Base-by-base conservation (phyloP, 2,113 vertebrate genomes). In the Mirza zaza region DNA sequence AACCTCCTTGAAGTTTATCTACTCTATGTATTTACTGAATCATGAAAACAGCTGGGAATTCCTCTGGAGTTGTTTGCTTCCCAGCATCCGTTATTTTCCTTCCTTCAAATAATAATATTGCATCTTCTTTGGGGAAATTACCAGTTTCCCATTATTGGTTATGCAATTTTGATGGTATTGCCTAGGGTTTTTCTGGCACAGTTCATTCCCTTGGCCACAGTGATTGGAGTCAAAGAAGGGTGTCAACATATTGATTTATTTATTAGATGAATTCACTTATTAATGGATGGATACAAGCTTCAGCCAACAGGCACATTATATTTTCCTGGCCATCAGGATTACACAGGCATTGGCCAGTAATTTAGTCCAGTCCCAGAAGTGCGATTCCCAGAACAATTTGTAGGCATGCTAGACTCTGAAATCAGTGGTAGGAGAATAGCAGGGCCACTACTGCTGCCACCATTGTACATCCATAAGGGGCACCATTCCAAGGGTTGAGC, bases 171-270 rank as follows among this genome's bases (percentile, higher is more conserved):
- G 21, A 45, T 65, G 15, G 8, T 9, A 71, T 18, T 45, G 20
- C 13, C 9, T 59, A 82, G 17, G 12, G 14, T 76, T 81, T 73
- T 75, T 39, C 2, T 48, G 25, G 18, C 13, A 77, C 1, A 39
- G 32, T 9, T 94, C n/a, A 55, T 75, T 68, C 9, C 18, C 18
- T 48, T 59, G 39, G 57, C 36, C 21, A 70, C 3, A 50, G 70
- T 42, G 42, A 91, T 14, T 29, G 4, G 34, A 14, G 6, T 61
- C 42, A 89, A 68, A 14, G 57, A 55, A 82, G 6, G 7, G 13
- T 88, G 93, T 61, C 9, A 76, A n/a, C 6, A 67, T 20, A 82
- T 36, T 55, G 7, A 82, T 79, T 70, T n/a, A 90, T 48, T 86
- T 71, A 68, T 36, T 39, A 48, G 8, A 67, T 55, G 6, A 59